phyloP scores from a whole-genome alignment of 2,797 vertebrate species.

The Pangasius mekongensis region DNA sequence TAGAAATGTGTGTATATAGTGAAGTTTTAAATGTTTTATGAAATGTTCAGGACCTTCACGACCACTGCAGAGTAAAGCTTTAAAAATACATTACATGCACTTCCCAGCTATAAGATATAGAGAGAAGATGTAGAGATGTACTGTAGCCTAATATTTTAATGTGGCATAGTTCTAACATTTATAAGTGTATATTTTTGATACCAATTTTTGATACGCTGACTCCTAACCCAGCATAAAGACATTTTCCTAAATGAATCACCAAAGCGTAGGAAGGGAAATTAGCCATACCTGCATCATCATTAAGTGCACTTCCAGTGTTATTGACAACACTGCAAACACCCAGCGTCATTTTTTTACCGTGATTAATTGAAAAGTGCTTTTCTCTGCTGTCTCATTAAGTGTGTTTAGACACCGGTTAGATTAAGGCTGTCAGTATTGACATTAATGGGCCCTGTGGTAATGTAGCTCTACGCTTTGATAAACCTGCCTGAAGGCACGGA shows the following conservation, averaged over 20 bases:
- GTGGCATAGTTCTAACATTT: conserved; percentile 27
- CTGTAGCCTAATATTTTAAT: conserved; percentile 42
- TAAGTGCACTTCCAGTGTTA: conserved; percentile 42
- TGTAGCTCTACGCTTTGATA: conserved; percentile 56
- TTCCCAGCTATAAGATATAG: background rate
- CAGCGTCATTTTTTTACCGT: conserved; percentile 47
- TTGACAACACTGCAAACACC: conserved; percentile 50
- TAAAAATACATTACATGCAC: background rate
- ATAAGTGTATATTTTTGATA: background rate
- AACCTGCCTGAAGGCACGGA: conserved; percentile 50
- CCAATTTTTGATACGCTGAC: conserved; percentile 36
- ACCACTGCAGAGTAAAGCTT: background rate
- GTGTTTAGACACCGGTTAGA: conserved; percentile 47
- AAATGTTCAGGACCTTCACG: background rate
- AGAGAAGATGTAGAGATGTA: conserved; percentile 19
- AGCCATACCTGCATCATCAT: conserved; percentile 47
- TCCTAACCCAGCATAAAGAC: conserved; percentile 49
- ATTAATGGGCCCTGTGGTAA: conserved; percentile 45
- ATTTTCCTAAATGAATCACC: conserved; percentile 55
- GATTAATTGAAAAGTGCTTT: conserved; percentile 49
- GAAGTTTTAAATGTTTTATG: background rate
- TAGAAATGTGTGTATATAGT: background rate
- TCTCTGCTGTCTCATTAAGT: conserved; percentile 48
- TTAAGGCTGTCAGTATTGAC: conserved; percentile 56
- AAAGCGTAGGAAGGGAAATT: conserved; percentile 54